Evolutionary conservation across 2,888 invertebrate genomes (phyloP), one percentile per base, ranked within the genome.

Genomic region (Electrophaes corylata): DNA sequence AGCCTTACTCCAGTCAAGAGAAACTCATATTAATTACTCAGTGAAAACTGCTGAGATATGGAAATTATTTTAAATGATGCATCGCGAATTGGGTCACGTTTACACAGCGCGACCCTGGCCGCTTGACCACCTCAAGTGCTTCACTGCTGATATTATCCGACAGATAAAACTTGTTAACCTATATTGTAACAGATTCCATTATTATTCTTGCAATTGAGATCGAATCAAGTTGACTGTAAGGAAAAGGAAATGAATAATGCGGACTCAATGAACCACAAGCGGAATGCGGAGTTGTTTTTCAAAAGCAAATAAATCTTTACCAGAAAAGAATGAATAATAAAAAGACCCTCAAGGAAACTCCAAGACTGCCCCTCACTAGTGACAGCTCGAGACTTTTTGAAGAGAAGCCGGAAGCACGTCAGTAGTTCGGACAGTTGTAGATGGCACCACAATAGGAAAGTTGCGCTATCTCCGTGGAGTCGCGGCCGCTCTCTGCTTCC

Each of bases 401-500:
- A 86, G 88, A 88, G 86, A 88, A 81, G 82, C 88, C 88, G 91
- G 91, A 91, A 86, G 72, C 81, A 72, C 78, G 89, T 90, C 91
- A 89, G 84, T 85, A 75, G 75, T 74, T 76, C 79, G 85, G 88
- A 88, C 88, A 89, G 87, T 80, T 78, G 83, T 84, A 84, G 87
- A 88, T 88, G 89, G 86, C 87, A 86, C 84, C 84, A 90, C 88
- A 91, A 90, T 81, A 76, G 88, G 64, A 65, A 85, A 86, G 79
- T 84, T 84, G 79, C 77, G 78, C 75, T 76, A 78, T 71, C 72
- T 76, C 73, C 67, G 73, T 65, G 70, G 70, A 72, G 76, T 71
- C 71, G 73, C 69, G 77, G 72, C 76, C 81, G 78, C 79, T 76
- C 70, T 61, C 67, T 62, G 73, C 81, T 84, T 89, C 90, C 89